Evolutionary conservation across 2,888 invertebrate species (phyloP).

Genomic region (Pollenia griseotomentosa): DNA sequence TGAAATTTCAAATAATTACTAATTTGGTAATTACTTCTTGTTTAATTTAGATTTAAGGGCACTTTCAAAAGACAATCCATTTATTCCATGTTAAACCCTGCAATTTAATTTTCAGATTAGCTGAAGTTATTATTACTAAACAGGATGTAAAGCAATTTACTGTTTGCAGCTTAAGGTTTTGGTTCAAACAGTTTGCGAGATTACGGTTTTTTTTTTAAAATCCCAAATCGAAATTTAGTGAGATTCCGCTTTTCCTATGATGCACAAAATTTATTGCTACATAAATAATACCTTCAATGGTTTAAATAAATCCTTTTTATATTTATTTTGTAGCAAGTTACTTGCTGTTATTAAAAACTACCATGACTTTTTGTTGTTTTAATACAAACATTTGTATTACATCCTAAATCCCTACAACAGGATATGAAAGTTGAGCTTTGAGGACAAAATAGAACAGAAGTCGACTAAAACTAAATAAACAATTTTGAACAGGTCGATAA

Average conservation of each 20-base stretch:
- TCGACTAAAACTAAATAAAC: neutral
- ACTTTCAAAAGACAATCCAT: no score
- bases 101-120: no score
- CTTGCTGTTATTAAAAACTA: slow-evolving; percentile 54
- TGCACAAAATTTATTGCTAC: neutral
- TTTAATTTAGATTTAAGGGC: no score
- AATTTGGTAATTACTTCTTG: no score
- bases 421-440: slow-evolving; percentile 55
- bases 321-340: slow-evolving; percentile 10
- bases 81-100: no score
- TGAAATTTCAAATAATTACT: no score
- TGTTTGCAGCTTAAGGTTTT: no score
- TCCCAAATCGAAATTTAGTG: neutral
- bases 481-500: neutral
- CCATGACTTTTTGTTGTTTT: slow-evolving; percentile 41
- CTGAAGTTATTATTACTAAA: no score
- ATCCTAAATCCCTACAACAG: slow-evolving; percentile 60
- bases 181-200: no score
- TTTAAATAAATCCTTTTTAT: slow-evolving; percentile 33
- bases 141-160: no score
- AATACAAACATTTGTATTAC: slow-evolving; percentile 60
- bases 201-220: neutral
- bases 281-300: slow-evolving; percentile 19
- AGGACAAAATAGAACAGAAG: neutral
- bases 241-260: neutral